Evolutionary conservation across 1,140 invertebrate genomes (phyloP), one percentile per base, ranked within the genome.

Genomic region (Trinorchestia longiramus): DNA sequence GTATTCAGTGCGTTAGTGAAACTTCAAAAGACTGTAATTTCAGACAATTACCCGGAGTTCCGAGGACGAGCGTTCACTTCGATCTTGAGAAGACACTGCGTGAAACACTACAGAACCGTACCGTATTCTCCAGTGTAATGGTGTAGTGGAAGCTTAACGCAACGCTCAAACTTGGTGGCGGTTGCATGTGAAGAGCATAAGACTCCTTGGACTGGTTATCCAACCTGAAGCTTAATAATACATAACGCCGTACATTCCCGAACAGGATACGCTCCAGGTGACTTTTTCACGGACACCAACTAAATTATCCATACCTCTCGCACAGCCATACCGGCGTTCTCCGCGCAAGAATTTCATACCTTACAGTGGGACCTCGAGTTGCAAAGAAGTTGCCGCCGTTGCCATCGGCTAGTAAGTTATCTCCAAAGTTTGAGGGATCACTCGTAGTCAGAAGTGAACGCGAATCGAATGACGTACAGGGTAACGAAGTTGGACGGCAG

Each of bases 201-300:
- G 8, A 44, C 90, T 92, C 42, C 90, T 8, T 92, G 90, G 90
- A 92, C 90, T 1, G 90, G 43, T 4, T 8, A 92, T 11, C n/a
- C 43, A 28, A 44, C 90, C 15, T 11, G 90, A 8, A 4, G 1
- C 43, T 43, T 92, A 43, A 92, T 92, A 92, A 44, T 92, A 11
- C 8, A 92, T 44, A 3, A 92, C 43, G 43, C 90, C 8, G 90
- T 92, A 8, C 90, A 92, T 44, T 92, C 90, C 8, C 90, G 43
- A 44, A 92, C 90, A 28, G 15, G 90, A 43, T 36, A 36, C 43
- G 90, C 90, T 4, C 90, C 90, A 15, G 90, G 19, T 43, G 90
- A 92, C 36, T 92, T 43, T 43, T 92, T 92, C 36, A 44, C 90
- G n/a, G n/a, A n/a, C n/a, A n/a, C n/a, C n/a, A n/a, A n/a, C n/a